Conservation (phyloP, 2,888 invertebrate species). For the Lamproptera curius region DNA sequence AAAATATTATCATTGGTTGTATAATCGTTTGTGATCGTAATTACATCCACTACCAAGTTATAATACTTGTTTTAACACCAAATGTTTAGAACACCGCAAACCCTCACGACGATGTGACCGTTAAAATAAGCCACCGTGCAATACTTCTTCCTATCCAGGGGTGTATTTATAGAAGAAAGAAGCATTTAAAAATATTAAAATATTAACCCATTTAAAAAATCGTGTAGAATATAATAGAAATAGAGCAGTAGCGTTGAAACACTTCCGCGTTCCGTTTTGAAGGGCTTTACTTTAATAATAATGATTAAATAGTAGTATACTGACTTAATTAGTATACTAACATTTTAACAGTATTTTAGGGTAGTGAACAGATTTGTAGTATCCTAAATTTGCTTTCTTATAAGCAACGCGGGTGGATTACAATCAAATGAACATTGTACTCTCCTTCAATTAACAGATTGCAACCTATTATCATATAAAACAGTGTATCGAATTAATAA, state of each 20-base stretch:
- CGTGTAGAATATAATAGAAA: no score
- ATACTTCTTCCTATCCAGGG: slow-evolving; percentile 52
- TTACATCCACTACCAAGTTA: no score
- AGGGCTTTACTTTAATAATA: neutral
- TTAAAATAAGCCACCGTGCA: slow-evolving; percentile 77
- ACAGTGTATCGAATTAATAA: no score
- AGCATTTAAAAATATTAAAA: neutral
- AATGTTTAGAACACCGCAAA: slow-evolving; percentile 32
- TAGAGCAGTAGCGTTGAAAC: neutral
- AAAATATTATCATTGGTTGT: no score
- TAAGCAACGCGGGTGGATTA: no score
- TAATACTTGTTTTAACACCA: no score
- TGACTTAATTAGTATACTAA: neutral
- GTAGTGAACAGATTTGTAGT: no score
- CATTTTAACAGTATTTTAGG: neutral
- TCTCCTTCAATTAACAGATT: no score
- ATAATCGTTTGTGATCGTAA: no score
- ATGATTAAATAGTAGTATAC: neutral
- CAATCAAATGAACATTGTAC: no score
- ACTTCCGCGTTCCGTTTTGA: neutral
- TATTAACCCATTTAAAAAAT: neutral
- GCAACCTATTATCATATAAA: no score
- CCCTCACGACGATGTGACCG: slow-evolving; percentile 61
- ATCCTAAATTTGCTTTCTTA: no score
- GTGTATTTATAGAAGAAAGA: slow-evolving; percentile 5